phyloP scores from a whole-genome alignment of 2,113 vertebrate genomes.

The Engraulis encrasicolus region DNA sequence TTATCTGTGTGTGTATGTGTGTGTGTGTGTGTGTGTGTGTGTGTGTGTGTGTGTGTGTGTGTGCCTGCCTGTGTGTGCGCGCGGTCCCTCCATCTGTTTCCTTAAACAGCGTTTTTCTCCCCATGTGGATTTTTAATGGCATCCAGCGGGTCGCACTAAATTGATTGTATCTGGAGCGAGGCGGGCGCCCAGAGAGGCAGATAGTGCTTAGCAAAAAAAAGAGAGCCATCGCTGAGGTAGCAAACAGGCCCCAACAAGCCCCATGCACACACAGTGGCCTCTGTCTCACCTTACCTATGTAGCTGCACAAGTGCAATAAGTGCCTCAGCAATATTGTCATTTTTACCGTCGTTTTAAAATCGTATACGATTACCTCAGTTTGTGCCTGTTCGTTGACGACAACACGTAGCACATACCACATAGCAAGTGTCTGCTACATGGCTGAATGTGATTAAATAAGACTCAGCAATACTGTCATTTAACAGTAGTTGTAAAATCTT shows the following conservation, averaged over 20 bases:
- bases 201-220: conserved; percentile 49
- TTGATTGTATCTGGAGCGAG: conserved; percentile 49
- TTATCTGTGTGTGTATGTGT: neutral
- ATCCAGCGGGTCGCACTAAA: conserved; percentile 45
- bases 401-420: too few species aligned
- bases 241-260: neutral
- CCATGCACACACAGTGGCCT: neutral
- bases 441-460: too few species aligned
- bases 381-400: neutral
- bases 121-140: conserved; percentile 42
- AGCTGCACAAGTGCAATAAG: neutral
- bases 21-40: neutral
- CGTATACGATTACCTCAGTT: neutral
- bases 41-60: neutral
- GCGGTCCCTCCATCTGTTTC: conserved; percentile 27
- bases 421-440: neutral
- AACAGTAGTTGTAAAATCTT: too few species aligned
- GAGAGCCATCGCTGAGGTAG: conserved; percentile 32
- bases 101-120: conserved; percentile 33
- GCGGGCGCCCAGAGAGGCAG: conserved; percentile 25
- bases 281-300: neutral
- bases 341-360: neutral
- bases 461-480: too few species aligned
- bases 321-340: neutral
- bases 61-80: conserved; percentile 19